Evolutionary conservation across 1,140 invertebrate genomes (phyloP).

Genomic region (Megathymus violae): DNA sequence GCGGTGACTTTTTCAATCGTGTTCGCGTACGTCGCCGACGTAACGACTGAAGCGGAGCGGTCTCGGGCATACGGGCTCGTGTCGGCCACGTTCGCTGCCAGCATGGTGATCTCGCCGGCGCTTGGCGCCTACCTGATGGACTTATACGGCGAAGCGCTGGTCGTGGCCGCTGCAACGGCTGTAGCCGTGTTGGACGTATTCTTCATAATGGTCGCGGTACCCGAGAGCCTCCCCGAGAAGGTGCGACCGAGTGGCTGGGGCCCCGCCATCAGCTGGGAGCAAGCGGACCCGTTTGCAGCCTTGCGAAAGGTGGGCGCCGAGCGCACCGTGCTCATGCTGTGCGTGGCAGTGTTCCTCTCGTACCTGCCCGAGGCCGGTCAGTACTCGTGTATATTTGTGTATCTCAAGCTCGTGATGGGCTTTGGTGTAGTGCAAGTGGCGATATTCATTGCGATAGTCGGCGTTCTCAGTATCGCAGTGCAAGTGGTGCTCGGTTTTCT

Average conservation of each 20-base stretch:
- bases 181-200: constrained; percentile 98
- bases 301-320: constrained; percentile 97
- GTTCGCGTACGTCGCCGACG: constrained; percentile 99
- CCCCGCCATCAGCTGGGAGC: constrained; percentile 96
- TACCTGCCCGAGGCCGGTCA: constrained; percentile 99
- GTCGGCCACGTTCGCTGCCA: constrained; percentile 99
- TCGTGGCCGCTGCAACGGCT: constrained; percentile 97
- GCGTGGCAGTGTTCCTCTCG: constrained; percentile 98
- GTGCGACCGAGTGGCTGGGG: constrained; percentile 91
- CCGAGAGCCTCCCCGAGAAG: constrained; percentile 98
- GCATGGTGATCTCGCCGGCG: constrained; percentile 98
- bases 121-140: constrained; percentile 97
- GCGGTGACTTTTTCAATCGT: constrained; percentile 99
- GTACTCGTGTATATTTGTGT: constrained; percentile 99
- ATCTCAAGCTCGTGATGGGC: constrained; percentile 98
- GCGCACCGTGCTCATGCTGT: constrained; percentile 97
- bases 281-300: constrained; percentile 98
- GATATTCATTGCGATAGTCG: constrained; percentile 98
- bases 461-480: constrained; percentile 97
- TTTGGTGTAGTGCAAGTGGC: constrained; percentile 98
- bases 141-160: constrained; percentile 95
- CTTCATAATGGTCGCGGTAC: constrained; percentile 98
- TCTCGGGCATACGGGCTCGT: constrained; percentile 98
- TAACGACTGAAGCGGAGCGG: constrained; percentile 98
- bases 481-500: constrained; percentile 95